Evolutionary conservation across 2,888 invertebrate genomes (phyloP).

Genomic region (Eupsilia transversa): DNA sequence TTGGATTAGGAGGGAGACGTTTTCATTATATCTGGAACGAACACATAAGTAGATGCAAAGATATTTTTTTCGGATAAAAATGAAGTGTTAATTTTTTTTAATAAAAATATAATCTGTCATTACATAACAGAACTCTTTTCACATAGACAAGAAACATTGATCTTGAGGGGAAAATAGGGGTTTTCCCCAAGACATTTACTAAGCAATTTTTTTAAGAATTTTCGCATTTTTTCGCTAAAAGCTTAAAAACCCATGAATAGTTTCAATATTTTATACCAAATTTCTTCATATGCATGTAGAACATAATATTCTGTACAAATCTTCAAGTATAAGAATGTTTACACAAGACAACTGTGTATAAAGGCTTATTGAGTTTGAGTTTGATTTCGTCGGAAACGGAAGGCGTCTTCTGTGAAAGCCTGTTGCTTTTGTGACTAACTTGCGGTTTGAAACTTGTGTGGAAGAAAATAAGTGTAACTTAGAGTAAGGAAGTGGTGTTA

Average conservation of each 20-base stretch:
- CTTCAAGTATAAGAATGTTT: constrained; percentile 20
- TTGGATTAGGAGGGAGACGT: not conserved
- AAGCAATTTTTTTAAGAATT: too few relatives aligned
- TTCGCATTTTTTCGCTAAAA: not conserved
- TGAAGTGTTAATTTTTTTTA: rapidly evolving
- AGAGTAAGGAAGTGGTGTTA: not conserved
- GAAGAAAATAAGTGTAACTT: constrained; percentile 36
- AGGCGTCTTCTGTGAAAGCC: constrained; percentile 58
- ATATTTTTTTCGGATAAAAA: not conserved
- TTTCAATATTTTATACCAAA: not conserved
- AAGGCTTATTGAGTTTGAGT: constrained; percentile 44
- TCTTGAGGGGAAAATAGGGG: not conserved
- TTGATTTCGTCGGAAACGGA: constrained; percentile 54
- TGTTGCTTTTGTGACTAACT: constrained; percentile 59
- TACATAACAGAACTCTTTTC: not conserved
- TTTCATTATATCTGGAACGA: not conserved
- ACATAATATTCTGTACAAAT: constrained; percentile 2
- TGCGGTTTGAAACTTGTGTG: constrained; percentile 22
- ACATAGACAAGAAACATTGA: not conserved
- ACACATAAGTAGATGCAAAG: not conserved
- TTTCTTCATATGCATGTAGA: too few relatives aligned
- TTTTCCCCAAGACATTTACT: not conserved
- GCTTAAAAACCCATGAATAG: not conserved
- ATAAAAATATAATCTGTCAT: not conserved
- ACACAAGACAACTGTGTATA: constrained; percentile 36